Percentiles rank a stretch among this genome's conserved stretches.
These are phyloP conservation scores for Phenganax subtilis DNA, from an alignment of 92 coral and sea anemone species.

Conservation along the genomic window DNA sequence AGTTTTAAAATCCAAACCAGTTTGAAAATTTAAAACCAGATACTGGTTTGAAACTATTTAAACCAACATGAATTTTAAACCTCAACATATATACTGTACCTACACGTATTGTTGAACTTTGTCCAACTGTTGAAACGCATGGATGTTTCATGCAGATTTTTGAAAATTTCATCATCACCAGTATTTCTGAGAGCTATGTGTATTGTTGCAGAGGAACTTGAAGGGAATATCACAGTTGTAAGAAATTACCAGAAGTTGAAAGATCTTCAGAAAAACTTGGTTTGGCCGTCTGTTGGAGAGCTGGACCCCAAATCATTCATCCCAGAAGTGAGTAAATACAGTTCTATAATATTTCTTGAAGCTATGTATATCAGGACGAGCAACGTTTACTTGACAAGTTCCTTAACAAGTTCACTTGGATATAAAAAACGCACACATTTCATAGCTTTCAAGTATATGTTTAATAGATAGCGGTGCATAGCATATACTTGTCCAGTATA, in stretches of 20 bases:
- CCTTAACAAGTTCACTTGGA: no score
- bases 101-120: neutral
- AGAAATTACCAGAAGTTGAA: conserved; percentile 83
- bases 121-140: neutral
- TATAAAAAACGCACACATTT: neutral
- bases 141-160: neutral
- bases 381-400: no score
- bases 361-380: no score
- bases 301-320: conserved; percentile 91
- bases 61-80: no score
- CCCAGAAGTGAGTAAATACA: conserved; percentile 65
- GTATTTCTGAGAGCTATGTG: no score
- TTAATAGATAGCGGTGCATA: neutral
- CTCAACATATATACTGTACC: neutral
- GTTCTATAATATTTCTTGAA: no score
- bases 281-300: conserved; percentile 93
- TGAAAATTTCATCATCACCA: no score
- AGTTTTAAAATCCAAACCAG: no score
- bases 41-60: no score
- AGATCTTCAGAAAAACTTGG: conserved; percentile 85
- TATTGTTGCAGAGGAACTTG: conserved; percentile 77
- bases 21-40: no score
- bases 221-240: conserved; percentile 81
- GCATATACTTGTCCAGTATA: neutral
- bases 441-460: neutral